Conservation (phyloP, 2,113 vertebrate genomes). For the Galeopterus variegatus region DNA sequence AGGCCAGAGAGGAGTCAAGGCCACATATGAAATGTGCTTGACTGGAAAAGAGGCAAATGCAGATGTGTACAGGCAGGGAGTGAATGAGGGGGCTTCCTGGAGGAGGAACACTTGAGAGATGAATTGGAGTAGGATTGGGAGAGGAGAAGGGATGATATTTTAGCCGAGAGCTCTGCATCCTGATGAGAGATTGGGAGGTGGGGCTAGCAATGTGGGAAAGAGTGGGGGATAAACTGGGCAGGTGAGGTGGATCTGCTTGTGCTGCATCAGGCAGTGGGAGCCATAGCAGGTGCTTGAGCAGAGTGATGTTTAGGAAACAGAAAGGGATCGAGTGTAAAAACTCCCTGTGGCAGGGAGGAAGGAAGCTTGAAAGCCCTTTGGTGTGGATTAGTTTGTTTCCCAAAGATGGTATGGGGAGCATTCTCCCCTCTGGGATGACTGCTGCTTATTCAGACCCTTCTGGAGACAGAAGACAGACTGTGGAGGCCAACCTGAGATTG, state of each 20-base stretch:
- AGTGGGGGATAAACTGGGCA: rapidly evolving
- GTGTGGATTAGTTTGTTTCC: not conserved
- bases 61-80: too few relatives aligned
- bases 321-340: not conserved
- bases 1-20: not conserved
- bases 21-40: rapidly evolving
- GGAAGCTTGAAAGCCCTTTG: not conserved
- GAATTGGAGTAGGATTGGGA: not conserved
- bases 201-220: not conserved
- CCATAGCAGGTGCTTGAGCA: conserved; percentile 1
- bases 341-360: not conserved
- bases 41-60: not conserved
- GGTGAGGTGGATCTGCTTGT: not conserved
- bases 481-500: not conserved
- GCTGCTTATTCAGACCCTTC: not conserved
- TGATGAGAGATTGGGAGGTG: not conserved
- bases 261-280: not conserved
- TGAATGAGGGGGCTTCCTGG: not conserved
- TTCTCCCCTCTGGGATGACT: not conserved
- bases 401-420: too few relatives aligned
- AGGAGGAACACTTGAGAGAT: not conserved
- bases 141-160: not conserved
- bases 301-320: not conserved
- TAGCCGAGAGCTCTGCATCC: not conserved
- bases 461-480: not conserved